Conservation (phyloP, 1,140 invertebrate genomes). For the Halesus radiatus region DNA sequence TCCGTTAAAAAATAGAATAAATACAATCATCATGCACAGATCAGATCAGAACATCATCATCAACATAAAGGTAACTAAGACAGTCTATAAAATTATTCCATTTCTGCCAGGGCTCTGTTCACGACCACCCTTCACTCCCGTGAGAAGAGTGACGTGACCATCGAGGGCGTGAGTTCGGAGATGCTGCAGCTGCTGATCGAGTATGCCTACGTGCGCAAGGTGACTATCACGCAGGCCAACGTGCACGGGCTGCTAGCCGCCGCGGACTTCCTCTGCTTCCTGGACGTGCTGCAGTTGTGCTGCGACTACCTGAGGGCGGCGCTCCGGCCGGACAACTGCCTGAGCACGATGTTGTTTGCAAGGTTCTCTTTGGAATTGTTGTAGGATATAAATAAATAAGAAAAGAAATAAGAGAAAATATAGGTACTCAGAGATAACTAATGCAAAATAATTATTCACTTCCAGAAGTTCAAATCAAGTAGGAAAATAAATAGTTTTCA, state of each 20-base stretch:
- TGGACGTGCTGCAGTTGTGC: slow-evolving; percentile 83
- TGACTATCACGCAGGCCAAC: slow-evolving; percentile 80
- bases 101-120: slow-evolving; percentile 73
- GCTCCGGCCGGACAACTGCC: slow-evolving; percentile 82
- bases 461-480: too few species aligned
- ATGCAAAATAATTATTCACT: too few species aligned
- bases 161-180: slow-evolving; percentile 82
- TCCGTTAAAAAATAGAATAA: too few species aligned
- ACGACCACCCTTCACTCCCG: slow-evolving; percentile 81
- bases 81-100: too few species aligned
- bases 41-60: too few species aligned
- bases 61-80: too few species aligned
- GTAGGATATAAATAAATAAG: too few species aligned
- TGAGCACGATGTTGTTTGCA: slow-evolving; percentile 86
- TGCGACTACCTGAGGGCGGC: slow-evolving; percentile 78
- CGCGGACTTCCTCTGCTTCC: slow-evolving; percentile 85
- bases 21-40: too few species aligned
- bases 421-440: too few species aligned
- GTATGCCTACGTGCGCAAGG: slow-evolving; percentile 84
- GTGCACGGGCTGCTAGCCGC: slow-evolving; percentile 82
- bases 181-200: slow-evolving; percentile 84
- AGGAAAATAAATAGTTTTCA: too few species aligned
- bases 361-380: slow-evolving; percentile 58
- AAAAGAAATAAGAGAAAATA: too few species aligned
- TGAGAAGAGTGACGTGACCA: slow-evolving; percentile 77